Evolutionary conservation across 1,140 invertebrate genomes (phyloP), one percentile per base, ranked within the genome.

Genomic region (Phenacoccus solenopsis): DNA sequence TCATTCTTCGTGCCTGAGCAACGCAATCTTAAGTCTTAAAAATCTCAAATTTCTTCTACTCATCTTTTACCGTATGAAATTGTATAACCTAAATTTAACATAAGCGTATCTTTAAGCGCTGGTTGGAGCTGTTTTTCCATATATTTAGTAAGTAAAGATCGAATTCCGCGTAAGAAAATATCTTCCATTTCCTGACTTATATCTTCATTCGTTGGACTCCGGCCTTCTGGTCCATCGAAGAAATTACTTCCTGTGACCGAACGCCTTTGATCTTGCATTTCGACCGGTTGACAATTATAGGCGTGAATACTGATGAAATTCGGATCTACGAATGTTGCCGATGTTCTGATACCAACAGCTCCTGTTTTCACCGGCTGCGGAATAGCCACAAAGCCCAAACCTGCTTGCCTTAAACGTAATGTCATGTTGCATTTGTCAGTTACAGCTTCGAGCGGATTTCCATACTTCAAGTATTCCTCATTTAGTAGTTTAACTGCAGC

Each of bases 31-130:
- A n/a, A n/a, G n/a, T n/a, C n/a, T n/a, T n/a, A n/a, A n/a, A n/a
- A n/a, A n/a, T n/a, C n/a, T n/a, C n/a, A n/a, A n/a, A n/a, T 32
- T 32, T 32, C 13, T 5, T 49, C 20, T 49, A 28, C 9, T 70
- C 35, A 67, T 73, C 49, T 28, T 78, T 78, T 81, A 72, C 90
- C 90, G 76, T 91, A 92, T 56, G 89, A 91, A 72, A 91, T 84
- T 1, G 89, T 90, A 75, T 91, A 92, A 13, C 90, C 90, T 86
- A 92, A 88, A 75, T 90, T 90, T 71, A 87, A 81, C 89, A 91
- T 90, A 16, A 91, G 79, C 1, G 89, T 90, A 74, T 92, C 89
- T 77, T 90, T 90, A 38, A 92, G 89, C 25, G 89, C 89, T 16
- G 89, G 88, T 76, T 92, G 88, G 24, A 91, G 77, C 74, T 90